Percentiles rank a stretch among this genome's conserved stretches.
Evolutionary conservation across 2,797 vertebrate genomes (phyloP).

Genomic region (Acipenser ruthenus): DNA sequence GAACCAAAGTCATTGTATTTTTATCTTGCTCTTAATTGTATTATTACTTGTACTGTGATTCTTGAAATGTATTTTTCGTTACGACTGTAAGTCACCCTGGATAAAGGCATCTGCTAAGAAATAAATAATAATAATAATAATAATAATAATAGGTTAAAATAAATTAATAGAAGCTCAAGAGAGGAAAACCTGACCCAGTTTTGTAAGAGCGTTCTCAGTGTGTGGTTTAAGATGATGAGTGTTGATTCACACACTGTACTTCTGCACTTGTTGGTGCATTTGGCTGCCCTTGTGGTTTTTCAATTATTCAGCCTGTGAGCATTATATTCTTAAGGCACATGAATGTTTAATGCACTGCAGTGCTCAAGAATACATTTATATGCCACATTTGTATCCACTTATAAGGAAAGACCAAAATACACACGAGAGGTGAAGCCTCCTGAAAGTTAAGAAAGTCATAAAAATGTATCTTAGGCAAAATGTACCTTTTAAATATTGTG

Average conservation of each 20-base stretch:
- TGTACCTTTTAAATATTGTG: too few relatives aligned
- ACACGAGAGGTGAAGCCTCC: neutral
- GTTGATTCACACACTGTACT: conserved; percentile 13
- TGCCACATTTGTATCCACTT: conserved; percentile 12
- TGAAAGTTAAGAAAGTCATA: neutral
- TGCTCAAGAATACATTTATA: conserved; percentile 28
- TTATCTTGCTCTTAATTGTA: too few relatives aligned
- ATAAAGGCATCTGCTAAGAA: too few relatives aligned
- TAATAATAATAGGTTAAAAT: too few relatives aligned
- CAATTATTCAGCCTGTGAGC: conserved; percentile 46
- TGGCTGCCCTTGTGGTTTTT: conserved; percentile 38
- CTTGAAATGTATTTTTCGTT: too few relatives aligned
- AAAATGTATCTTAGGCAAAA: too few relatives aligned
- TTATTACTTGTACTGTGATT: too few relatives aligned
- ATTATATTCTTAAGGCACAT: conserved; percentile 54
- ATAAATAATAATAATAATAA: too few relatives aligned
- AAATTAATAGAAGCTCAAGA: too few relatives aligned
- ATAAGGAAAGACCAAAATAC: neutral
- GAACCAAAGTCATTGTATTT: too few relatives aligned
- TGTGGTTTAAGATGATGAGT: conserved; percentile 19
- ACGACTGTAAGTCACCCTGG: too few relatives aligned
- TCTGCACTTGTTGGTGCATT: conserved; percentile 26
- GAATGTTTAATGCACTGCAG: conserved; percentile 58
- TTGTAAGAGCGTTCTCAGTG: conserved; percentile 18
- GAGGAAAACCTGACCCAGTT: conserved; percentile 22